Evolutionary conservation across 2,113 vertebrate genomes (phyloP), one percentile per base, ranked within the genome.

Genomic region (Daphoenositta chrysoptera): DNA sequence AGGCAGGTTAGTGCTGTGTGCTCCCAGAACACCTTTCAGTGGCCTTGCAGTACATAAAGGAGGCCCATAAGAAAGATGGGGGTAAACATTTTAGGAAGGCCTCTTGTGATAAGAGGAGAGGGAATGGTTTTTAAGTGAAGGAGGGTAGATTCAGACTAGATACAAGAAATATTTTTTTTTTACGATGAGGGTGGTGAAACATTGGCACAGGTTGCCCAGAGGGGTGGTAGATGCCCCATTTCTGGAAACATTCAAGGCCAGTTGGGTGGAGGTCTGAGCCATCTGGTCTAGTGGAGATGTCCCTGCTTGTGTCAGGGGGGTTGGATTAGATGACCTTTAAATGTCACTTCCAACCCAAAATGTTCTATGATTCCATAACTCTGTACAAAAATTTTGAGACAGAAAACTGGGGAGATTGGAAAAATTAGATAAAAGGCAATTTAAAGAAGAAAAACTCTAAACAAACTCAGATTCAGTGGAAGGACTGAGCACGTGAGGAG

Each of bases 401-500:
- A 73, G 56, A 17, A 83, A 42, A 73, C 6, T 57, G 33, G 35
- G 16, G 16, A 85, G 15, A 42, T 10, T 2, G 3, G 42, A 66
- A 79, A 83, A 93, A 77, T 11, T 26, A 54, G 81, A 71, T 2
- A 3, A 73, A 65, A 63, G 51, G 24, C 6, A 73, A 37, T 19
- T 86, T 30, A 63, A 75, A 58, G 78, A 80, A 48, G 14, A 72
- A 75, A 71, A 64, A 10, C 13, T 23, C 31, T 28, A 3, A 44
- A 71, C 6, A 30, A 84, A 30, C 1, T 50, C 33, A 72, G 19
- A 22, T 80, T 90, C 58, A 47, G 14, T 47, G 45, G 58, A 73
- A 78, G 21, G 37, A 77, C 26, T 15, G 13, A 69, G 50, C 0
- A 0, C 9, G 11, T 31, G 37, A 87, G 61, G 37, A 83, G 24